Evolutionary conservation across 2,797 vertebrate genomes (phyloP).

Genomic region (Craterocephalus amniculus): DNA sequence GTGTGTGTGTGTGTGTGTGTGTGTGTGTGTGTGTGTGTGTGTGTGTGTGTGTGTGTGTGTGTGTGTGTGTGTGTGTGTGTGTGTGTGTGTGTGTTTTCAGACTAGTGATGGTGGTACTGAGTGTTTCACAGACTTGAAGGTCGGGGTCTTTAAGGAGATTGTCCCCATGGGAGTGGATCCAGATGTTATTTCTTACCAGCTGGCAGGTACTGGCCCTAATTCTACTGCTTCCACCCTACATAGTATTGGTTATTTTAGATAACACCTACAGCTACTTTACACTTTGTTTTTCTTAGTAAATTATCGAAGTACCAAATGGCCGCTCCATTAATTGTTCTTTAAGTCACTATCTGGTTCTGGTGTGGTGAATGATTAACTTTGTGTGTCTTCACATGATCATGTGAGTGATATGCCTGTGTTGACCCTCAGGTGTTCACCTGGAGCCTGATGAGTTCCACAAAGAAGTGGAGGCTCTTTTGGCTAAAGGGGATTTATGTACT

Average conservation of each 20-base stretch:
- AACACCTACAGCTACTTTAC: not conserved
- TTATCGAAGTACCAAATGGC: not conserved
- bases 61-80: not conserved
- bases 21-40: conserved; percentile 19
- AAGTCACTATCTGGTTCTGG: too few species aligned
- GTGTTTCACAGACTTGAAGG: conserved; percentile 91
- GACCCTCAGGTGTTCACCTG: conserved; percentile 86
- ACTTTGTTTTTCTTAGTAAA: not conserved
- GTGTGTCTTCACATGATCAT: not conserved
- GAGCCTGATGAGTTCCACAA: conserved; percentile 93
- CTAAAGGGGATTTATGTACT: conserved; percentile 66
- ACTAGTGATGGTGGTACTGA: conserved; percentile 89
- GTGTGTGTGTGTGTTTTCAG: conserved; percentile 70
- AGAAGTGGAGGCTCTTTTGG: conserved; percentile 88
- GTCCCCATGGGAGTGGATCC: conserved; percentile 96
- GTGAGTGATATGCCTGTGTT: not conserved
- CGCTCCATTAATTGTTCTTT: not conserved
- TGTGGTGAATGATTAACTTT: not conserved
- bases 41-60: conserved; percentile 18
- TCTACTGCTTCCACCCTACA: not conserved
- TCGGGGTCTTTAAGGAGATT: conserved; percentile 93
- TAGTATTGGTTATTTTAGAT: not conserved
- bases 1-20: conserved; percentile 48
- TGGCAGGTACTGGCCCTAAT: conserved; percentile 82
- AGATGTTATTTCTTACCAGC: conserved; percentile 86